A percentile compares a stretch with the other conserved stretches of the same genome.
Evolutionary conservation across 2,113 vertebrate species (phyloP).

Genomic region (Podocnemis expansa): DNA sequence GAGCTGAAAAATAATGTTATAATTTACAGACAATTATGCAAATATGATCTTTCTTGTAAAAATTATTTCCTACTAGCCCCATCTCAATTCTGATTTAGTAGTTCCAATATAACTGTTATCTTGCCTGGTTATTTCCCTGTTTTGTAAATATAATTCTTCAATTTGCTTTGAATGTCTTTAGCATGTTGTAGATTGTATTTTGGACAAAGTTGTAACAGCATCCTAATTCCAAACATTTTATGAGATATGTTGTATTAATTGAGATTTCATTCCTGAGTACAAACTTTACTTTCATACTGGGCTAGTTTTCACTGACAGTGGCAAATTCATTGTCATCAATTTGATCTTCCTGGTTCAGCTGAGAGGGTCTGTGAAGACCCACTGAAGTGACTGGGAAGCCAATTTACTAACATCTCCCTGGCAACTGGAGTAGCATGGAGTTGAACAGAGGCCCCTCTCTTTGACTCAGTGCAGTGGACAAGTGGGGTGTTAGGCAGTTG

Average conservation of each 20-base stretch:
- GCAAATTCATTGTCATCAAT: no score
- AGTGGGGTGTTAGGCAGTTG: no score
- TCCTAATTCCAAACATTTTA: background rate
- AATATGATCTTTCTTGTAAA: background rate
- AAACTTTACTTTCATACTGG: background rate
- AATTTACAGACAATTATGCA: background rate
- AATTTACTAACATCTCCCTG: no score
- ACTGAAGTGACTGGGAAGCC: no score
- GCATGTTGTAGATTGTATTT: background rate
- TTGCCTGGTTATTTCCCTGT: background rate
- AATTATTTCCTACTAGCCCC: background rate
- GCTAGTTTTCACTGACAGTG: no score
- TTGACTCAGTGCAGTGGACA: no score
- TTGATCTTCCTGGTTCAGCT: no score
- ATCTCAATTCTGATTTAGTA: background rate
- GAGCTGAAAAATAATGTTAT: background rate
- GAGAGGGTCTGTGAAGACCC: no score
- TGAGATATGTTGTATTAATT: constrained; percentile 25
- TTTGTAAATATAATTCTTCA: background rate
- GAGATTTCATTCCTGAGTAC: background rate
- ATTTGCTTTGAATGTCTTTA: background rate
- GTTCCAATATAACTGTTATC: background rate
- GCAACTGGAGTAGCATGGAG: no score
- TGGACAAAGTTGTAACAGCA: background rate
- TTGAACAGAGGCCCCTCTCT: no score